A percentile compares a stretch with the other conserved stretches of the same genome.
These are phyloP conservation scores for Siphlonurus alternatus DNA, from an alignment of 2,888 invertebrate genomes.

Conservation along the genomic window DNA sequence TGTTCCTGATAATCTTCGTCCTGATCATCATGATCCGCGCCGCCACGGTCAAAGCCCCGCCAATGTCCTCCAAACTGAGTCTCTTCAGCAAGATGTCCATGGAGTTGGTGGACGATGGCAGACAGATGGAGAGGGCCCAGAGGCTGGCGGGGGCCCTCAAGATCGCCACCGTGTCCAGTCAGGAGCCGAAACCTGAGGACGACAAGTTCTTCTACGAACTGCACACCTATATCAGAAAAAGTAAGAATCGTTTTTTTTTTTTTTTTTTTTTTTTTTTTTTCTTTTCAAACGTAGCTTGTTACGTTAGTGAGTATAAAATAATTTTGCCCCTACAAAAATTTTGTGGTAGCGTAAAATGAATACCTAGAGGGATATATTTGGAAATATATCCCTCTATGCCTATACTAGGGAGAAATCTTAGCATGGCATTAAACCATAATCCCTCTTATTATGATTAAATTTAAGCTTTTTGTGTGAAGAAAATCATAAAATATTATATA, in stretches of 20 bases:
- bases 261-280: no score
- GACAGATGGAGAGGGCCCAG: slow-evolving; percentile 13
- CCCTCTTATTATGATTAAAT: no score
- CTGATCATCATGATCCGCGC: neutral
- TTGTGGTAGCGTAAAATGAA: no score
- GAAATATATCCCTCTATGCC: no score
- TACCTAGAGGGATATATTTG: no score
- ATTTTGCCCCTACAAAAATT: no score
- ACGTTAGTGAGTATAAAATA: no score
- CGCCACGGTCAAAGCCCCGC: neutral
- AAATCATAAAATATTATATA: no score
- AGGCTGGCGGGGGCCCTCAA: slow-evolving; percentile 18
- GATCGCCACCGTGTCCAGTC: slow-evolving; percentile 19
- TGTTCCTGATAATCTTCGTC: neutral
- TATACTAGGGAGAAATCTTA: no score
- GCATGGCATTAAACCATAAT: no score
- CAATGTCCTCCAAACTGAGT: neutral
- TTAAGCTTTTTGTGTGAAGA: no score
- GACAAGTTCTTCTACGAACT: slow-evolving; percentile 16
- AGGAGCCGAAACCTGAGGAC: slow-evolving; percentile 16
- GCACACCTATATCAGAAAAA: slow-evolving; percentile 16
- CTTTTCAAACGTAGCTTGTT: no score
- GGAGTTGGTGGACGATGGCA: slow-evolving; percentile 11
- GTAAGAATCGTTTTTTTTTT: slow-evolving; percentile 13
- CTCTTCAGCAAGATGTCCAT: neutral